Percentiles rank a stretch among this genome's conserved stretches.
These are phyloP conservation scores for Iselma pallidipennis DNA, from an alignment of 2,888 invertebrate species.

Conservation along the genomic window DNA sequence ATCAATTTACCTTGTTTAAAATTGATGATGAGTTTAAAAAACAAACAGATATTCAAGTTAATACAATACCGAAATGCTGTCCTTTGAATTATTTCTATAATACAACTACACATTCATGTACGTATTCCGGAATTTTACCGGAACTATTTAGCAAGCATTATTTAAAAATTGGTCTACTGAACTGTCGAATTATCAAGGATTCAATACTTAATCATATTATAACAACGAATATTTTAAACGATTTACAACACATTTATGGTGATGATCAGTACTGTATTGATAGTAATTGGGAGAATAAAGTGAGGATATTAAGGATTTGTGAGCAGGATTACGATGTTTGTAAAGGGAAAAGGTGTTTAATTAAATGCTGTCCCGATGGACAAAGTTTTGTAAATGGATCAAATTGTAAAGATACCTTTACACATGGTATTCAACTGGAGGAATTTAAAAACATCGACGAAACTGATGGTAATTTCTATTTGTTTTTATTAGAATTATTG, in stretches of 20 bases:
- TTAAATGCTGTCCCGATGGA: conserved; percentile 63
- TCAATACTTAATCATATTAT: background rate
- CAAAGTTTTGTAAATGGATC: conserved; percentile 53
- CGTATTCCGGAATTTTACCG: conserved; percentile 4
- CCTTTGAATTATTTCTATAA: conserved; percentile 27
- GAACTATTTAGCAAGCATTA: conserved; percentile 23
- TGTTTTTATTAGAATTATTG: background rate
- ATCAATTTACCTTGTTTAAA: conserved; percentile 3
- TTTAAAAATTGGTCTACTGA: conserved; percentile 39
- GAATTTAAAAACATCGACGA: conserved; percentile 33
- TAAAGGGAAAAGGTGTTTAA: conserved; percentile 50
- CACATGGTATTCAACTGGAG: conserved; percentile 38
- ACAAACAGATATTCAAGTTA: conserved; percentile 4
- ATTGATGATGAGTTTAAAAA: background rate
- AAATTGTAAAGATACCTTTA: conserved; percentile 38
- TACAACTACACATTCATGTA: conserved; percentile 23
- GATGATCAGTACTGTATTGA: conserved; percentile 34
- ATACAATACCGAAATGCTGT: conserved; percentile 31
- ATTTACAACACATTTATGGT: background rate
- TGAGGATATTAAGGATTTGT: conserved; percentile 37
- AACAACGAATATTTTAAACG: background rate
- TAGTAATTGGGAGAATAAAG: conserved; percentile 21
- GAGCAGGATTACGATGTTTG: conserved; percentile 35
- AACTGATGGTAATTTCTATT: conserved; percentile 32
- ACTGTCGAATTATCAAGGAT: conserved; percentile 40